Conservation (phyloP, 2,888 invertebrate genomes). For the Elgonia sp. region DNA sequence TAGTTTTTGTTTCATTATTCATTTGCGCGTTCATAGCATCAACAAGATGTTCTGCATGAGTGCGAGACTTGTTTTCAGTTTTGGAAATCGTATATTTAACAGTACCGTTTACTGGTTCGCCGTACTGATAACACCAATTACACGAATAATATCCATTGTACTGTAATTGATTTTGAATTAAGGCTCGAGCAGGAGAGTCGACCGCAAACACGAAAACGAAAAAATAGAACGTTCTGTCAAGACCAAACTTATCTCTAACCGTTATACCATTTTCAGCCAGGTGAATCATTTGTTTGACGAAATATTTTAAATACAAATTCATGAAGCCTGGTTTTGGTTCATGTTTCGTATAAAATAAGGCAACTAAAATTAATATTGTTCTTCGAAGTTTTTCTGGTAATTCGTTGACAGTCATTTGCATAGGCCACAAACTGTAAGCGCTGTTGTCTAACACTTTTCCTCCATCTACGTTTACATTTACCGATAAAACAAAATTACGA, state of each 20-base stretch:
- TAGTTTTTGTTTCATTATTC: no score
- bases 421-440: conserved; percentile 36
- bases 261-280: conserved; percentile 27
- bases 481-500: conserved; percentile 23
- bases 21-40: no score
- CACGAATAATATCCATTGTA: conserved; percentile 61
- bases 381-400: conserved; percentile 19
- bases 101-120: no score
- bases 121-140: no score
- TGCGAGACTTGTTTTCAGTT: no score
- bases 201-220: conserved; percentile 29
- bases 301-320: conserved; percentile 49
- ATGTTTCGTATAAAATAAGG: conserved; percentile 24
- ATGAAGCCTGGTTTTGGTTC: conserved; percentile 42
- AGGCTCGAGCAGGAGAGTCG: conserved; percentile 29
- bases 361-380: conserved; percentile 34
- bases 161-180: conserved; percentile 35
- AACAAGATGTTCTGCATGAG: no score
- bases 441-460: conserved; percentile 38
- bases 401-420: conserved; percentile 32
- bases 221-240: conserved; percentile 8
- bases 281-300: conserved; percentile 32
- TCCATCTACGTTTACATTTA: conserved; percentile 42
- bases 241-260: not conserved
- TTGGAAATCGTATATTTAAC: no score